Evolutionary conservation across 1,140 invertebrate species (phyloP).

Genomic region (Vanessa tameamea): DNA sequence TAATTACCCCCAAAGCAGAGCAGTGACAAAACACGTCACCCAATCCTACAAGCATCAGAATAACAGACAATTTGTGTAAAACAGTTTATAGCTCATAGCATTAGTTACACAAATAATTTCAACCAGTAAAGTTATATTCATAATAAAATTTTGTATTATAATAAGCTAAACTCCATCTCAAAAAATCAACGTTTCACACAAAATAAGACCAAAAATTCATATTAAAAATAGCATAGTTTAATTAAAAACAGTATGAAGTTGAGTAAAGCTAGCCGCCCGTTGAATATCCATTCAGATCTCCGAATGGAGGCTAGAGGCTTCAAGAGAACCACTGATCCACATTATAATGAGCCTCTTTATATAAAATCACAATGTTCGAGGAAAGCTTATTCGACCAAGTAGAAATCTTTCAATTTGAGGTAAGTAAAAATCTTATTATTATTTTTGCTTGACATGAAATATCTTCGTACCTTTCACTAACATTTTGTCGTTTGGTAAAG

Average conservation of each 20-base stretch:
- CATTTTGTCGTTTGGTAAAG: background rate
- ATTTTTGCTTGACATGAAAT: background rate
- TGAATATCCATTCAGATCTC: background rate
- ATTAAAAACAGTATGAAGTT: background rate
- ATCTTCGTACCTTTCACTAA: background rate
- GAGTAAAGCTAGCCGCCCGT: background rate
- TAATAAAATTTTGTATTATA: no score
- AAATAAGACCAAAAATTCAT: no score
- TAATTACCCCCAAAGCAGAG: no score
- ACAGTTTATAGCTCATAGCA: no score
- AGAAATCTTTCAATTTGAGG: background rate
- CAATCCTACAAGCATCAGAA: no score
- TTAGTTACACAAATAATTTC: no score
- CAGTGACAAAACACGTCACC: no score
- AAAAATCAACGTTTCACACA: no score
- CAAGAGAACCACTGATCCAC: background rate
- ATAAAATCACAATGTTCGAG: slow-evolving; percentile 4
- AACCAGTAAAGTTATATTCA: no score
- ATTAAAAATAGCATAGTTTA: background rate
- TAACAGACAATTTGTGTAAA: no score
- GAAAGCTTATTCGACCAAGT: slow-evolving; percentile 12
- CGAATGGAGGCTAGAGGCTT: slow-evolving; percentile 1
- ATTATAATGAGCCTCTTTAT: slow-evolving; percentile 20
- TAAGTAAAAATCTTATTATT: background rate
- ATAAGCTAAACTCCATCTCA: no score